Percentiles rank a stretch among this genome's conserved stretches.
These are phyloP conservation scores for Synanthedon andrenaeformis DNA, from an alignment of 2,888 invertebrate genomes.

Conservation along the genomic window DNA sequence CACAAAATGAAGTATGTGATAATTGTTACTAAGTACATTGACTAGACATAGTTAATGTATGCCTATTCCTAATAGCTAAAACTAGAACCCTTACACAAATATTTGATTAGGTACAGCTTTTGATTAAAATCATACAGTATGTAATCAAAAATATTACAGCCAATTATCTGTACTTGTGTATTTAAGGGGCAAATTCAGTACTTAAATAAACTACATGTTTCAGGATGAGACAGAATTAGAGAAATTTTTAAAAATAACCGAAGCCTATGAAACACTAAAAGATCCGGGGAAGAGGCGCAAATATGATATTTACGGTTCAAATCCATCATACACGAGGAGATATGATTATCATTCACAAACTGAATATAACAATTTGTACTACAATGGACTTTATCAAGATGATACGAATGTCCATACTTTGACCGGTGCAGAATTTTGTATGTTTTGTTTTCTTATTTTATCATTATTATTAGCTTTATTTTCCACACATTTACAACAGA, in stretches of 20 bases:
- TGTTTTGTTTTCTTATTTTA: conserved; percentile 25
- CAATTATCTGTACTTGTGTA: no score
- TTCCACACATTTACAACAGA: neutral
- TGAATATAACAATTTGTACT: conserved; percentile 84
- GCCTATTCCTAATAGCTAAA: no score
- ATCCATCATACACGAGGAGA: conserved; percentile 56
- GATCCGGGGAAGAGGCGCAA: conserved; percentile 82
- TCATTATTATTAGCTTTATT: neutral
- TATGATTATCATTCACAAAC: conserved; percentile 70
- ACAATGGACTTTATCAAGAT: conserved; percentile 89
- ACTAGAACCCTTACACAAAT: no score
- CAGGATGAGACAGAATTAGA: conserved; percentile 81
- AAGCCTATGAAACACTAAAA: conserved; percentile 89
- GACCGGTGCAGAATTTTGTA: conserved; percentile 80
- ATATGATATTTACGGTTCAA: conserved; percentile 84
- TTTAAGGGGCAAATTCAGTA: no score
- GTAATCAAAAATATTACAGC: no score
- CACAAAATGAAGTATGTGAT: no score
- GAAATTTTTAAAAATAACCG: conserved; percentile 81
- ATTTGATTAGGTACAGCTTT: no score
- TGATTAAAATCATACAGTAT: no score
- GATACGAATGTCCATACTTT: conserved; percentile 85
- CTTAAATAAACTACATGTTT: neutral
- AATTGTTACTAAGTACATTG: no score
- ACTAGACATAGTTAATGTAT: no score